A percentile compares a stretch with the other conserved stretches of the same genome.
These are phyloP conservation scores for Rutilus rutilus DNA, from an alignment of 2,113 vertebrate species.

Conservation along the genomic window DNA sequence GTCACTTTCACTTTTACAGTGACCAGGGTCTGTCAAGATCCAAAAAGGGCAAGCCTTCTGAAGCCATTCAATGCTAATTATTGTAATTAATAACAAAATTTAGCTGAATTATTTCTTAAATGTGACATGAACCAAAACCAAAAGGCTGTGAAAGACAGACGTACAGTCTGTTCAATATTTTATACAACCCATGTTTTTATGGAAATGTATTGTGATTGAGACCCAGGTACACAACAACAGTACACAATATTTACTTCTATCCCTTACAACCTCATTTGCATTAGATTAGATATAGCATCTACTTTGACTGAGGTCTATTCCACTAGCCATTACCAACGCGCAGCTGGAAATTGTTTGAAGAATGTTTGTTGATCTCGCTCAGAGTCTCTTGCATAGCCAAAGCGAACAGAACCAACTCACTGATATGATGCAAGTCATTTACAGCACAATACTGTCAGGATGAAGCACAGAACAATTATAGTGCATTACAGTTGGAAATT, in stretches of 20 bases:
- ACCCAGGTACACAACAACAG: neutral
- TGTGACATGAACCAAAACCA: neutral
- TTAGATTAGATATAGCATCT: neutral
- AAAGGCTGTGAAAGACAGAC: neutral
- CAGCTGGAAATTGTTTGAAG: slow-evolving; percentile 90
- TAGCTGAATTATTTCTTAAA: neutral
- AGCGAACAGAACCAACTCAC: slow-evolving; percentile 93
- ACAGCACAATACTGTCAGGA: slow-evolving; percentile 67
- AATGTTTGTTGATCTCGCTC: slow-evolving; percentile 90
- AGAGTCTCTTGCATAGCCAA: slow-evolving; percentile 92
- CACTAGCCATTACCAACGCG: slow-evolving; percentile 85
- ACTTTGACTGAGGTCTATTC: slow-evolving; percentile 3
- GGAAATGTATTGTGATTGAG: neutral
- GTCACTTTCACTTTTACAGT: neutral
- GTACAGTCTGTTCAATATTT: neutral
- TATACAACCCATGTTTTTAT: neutral
- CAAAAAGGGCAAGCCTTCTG: neutral
- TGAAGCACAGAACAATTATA: neutral
- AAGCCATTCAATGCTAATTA: neutral
- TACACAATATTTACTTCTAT: neutral
- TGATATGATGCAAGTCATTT: slow-evolving; percentile 92
- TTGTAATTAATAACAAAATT: no score
- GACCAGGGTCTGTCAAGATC: neutral
- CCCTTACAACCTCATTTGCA: neutral
- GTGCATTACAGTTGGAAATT: neutral